Evolutionary conservation across 2,113 vertebrate genomes (phyloP), one percentile per base, ranked within the genome.

Genomic region (Vulpes vulpes): DNA sequence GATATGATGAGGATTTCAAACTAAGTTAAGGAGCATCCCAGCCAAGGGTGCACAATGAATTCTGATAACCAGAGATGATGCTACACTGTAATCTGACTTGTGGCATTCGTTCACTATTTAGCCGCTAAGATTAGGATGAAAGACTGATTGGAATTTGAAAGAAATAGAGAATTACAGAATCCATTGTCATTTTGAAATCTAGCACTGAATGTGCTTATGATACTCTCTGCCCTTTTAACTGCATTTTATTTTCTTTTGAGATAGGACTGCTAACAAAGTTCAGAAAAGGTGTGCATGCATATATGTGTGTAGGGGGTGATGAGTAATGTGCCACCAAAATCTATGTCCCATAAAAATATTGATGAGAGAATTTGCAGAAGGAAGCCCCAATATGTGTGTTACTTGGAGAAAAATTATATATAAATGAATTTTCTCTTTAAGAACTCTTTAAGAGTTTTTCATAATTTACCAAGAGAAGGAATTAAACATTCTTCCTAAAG

Each of bases 401-500:
- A 60, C 20, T 60, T 17, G 65, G 14, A 20, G 53, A 85, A 90
- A 91, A 69, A 67, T 35, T 32, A 14, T 20, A 2, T 17, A 14
- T 25, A 67, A 73, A 74, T 14, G 64, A 74, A 8, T 74, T 84
- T 88, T 74, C 30, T 87, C 43, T 43, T 43, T 43, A 43, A 43
- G 43, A 43, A 17, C 4, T 30, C 30, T 94, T 91, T 80, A 88
- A 96, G 55, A 1, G 35, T 76, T 84, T 81, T 59, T 20, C 35
- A 27, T 93, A 86, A 96, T 65, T 96, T 94, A 78, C 78, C 55
- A 83, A 67, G 60, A 71, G 19, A 73, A 90, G 35, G 32, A 90
- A 93, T 95, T 85, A 89, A 94, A 79, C 23, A 38, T 11, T 92
- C 38, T 79, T 96, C n/a, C 67, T 80, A 27, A 92, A 89, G 35